Base-by-base conservation (phyloP, 2,797 vertebrate genomes). In the Amblyraja radiata region DNA sequence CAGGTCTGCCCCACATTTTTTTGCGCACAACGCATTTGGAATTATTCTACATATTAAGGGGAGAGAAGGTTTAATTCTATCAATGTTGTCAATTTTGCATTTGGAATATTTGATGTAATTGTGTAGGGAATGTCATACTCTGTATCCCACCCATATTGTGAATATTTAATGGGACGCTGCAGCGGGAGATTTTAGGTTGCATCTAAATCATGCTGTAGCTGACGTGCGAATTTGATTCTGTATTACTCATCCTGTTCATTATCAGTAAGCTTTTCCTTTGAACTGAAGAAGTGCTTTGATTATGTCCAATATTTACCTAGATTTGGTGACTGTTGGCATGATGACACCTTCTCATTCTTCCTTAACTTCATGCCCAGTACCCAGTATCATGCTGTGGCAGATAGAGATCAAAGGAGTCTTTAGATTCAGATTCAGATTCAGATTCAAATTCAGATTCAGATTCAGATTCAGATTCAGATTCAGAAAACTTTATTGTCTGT, bases 331-430 rank as follows among this genome's bases (percentile, higher is more conserved):
- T 88, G 16, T 88, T 88, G 63, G 23, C 8, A 65, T 68, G 63
- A 88, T 88, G 28, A n/a, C 61, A 16, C 61, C 84, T 63, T n/a
- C 65, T 68, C 63, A 8, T 68, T 88, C 61, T 68, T 68, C 84
- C n/a, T 68, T 36, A 68, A 7, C 84, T 68, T 39, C 36, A 23
- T 54, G 36, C 68, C 90, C 39, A 10, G 71, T 90, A 73, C 36
- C 39, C 36, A 74, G 25, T 46, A 46, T 46, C n/a, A 71, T 91
- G 68, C 68, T 54, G 36, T 91, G 39, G 90, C 90, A 91, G 90
- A 91, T 91, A 28, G 90, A 91, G 90, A 91, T 91, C 90, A 91
- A 91, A 91, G 68, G 39, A 74, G 23, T 91, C 25, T 74, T 91
- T 65, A 14, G n/a, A n/a, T n/a, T n/a, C n/a, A n/a, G n/a, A n/a